Evolutionary conservation across 1,140 invertebrate species (phyloP), one percentile per base, ranked within the genome.

Genomic region (Bacillus rossius): DNA sequence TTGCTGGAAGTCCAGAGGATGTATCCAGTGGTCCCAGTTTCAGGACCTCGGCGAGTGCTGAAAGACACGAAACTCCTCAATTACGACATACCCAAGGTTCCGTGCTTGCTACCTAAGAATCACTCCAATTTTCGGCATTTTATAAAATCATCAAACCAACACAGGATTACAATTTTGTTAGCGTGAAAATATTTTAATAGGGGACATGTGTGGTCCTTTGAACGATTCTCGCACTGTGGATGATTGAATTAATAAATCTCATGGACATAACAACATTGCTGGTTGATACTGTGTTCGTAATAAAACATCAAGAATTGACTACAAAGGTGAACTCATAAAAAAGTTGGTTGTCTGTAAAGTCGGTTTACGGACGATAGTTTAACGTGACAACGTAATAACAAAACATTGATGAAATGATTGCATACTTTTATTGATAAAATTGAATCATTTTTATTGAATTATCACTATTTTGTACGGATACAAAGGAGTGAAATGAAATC

Each of bases 61-160:
- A 71, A 79, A 48, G 74, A 83, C 53, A 75, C 82, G 1, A 66
- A 65, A 23, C 65, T 90, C 3, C 71, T 77, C 10, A 79, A 79
- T 42, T 87, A 84, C 63, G 57, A 63, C 17, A 84, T 90, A 69
- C 85, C 87, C 1, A 81, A 87, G 74, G 83, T 84, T 17, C n/a
- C n/a, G n/a, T n/a, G n/a, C n/a, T n/a, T n/a, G n/a, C n/a, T n/a
- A n/a, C n/a, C n/a, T n/a, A n/a, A n/a, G n/a, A n/a, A n/a, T n/a
- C n/a, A n/a, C n/a, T n/a, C n/a, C n/a, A n/a, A n/a, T n/a, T n/a
- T n/a, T n/a, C n/a, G n/a, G n/a, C n/a, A n/a, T n/a, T n/a, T n/a
- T n/a, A n/a, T n/a, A n/a, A n/a, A n/a, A n/a, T n/a, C n/a, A n/a
- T 45, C 10, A 10, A 45, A 45, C 23, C 23, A 1, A 20, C 8